Evolutionary conservation across 2,888 invertebrate species (phyloP).

Genomic region (Cephalotes varians): DNA sequence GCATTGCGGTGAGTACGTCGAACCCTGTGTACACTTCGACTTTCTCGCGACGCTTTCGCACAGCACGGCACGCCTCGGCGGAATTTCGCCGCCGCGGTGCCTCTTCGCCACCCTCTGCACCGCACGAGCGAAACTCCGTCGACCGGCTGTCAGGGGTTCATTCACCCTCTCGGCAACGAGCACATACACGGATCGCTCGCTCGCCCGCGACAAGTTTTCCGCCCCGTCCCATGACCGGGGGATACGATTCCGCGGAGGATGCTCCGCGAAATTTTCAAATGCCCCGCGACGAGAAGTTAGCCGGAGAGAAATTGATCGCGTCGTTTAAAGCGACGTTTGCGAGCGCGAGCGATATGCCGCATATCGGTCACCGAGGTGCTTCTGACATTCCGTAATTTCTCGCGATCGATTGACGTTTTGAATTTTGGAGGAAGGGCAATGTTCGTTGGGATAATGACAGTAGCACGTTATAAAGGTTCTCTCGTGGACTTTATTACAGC

Average conservation of each 20-base stretch:
- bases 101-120: not conserved
- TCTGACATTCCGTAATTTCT: not conserved
- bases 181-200: not conserved
- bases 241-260: not conserved
- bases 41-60: slow-evolving; percentile 24
- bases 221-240: not conserved
- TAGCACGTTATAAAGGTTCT: not conserved
- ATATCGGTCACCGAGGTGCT: not conserved
- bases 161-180: slow-evolving; percentile 21
- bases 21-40: slow-evolving; percentile 38
- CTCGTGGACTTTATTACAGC: not conserved
- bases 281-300: not conserved
- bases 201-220: not conserved
- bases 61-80: slow-evolving; percentile 21
- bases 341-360: not conserved
- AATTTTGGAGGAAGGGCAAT: slow-evolving; percentile 18
- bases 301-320: not conserved
- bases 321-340: not conserved
- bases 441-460: not conserved
- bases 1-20: slow-evolving; percentile 81
- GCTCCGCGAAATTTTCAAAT: slow-evolving; percentile 12
- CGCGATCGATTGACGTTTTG: slow-evolving; percentile 26
- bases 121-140: not conserved
- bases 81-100: slow-evolving; percentile 3
- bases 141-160: slow-evolving; percentile 27